phyloP scores from a whole-genome alignment of 2,888 invertebrate genomes.

The Meganola albula region DNA sequence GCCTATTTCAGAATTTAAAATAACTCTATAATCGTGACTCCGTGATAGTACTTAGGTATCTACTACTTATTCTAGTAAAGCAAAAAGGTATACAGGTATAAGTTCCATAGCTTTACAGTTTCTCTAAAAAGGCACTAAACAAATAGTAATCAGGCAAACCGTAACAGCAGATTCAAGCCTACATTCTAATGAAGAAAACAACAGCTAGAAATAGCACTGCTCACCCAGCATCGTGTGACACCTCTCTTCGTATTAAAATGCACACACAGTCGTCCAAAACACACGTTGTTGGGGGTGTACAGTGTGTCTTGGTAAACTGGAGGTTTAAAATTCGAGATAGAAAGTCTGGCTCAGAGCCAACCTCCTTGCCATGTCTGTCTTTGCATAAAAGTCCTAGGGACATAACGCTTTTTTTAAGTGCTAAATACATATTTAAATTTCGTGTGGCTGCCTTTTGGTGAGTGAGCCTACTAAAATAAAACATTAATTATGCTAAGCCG shows the following conservation, averaged over 20 bases:
- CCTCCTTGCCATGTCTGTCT: conserved; percentile 42
- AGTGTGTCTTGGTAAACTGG: conserved; percentile 42
- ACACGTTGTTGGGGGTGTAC: conserved; percentile 25
- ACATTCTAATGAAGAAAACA: conserved; percentile 52
- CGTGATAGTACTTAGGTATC: too few species aligned
- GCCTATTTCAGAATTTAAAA: too few species aligned
- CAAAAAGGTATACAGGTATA: too few species aligned
- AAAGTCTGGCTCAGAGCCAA: conserved; percentile 50
- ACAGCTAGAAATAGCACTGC: conserved; percentile 40
- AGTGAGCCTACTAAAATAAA: too few species aligned
- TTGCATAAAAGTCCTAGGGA: conserved; percentile 35
- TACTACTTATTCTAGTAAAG: too few species aligned
- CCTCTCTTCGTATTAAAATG: conserved; percentile 32
- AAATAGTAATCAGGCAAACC: conserved; percentile 23
- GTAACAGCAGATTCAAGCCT: conserved; percentile 34
- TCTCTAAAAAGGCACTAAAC: conserved; percentile 5
- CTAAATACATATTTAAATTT: too few species aligned
- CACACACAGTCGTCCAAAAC: conserved; percentile 22
- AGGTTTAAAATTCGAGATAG: conserved; percentile 46
- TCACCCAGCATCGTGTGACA: conserved; percentile 34
- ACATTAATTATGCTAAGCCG: too few species aligned
- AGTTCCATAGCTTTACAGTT: too few species aligned
- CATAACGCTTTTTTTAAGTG: too few species aligned
- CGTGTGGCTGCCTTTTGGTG: too few species aligned
- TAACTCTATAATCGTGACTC: too few species aligned